phyloP scores from a whole-genome alignment of 2,888 invertebrate species.

The Sturmia bella region DNA sequence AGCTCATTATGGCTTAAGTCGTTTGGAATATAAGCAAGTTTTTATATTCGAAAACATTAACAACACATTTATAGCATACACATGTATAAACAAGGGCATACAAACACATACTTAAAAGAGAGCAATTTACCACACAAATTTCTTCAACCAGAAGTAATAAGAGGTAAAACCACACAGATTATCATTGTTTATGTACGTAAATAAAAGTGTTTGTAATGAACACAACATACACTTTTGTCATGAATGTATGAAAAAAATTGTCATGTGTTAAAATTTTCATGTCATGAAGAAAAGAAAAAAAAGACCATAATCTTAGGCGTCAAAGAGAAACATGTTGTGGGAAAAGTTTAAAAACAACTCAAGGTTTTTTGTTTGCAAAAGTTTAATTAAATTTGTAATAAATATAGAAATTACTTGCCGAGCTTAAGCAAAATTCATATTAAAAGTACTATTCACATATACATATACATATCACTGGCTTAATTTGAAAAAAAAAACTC shows the following conservation, averaged over 20 bases:
- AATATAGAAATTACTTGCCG: too few relatives aligned
- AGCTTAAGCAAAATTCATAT: not conserved
- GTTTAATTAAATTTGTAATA: too few relatives aligned
- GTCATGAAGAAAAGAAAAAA: conserved; percentile 3
- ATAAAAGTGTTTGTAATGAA: conserved; percentile 58
- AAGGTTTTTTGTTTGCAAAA: too few relatives aligned
- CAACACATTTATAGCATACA: not conserved
- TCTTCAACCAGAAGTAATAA: conserved; percentile 43
- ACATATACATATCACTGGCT: too few relatives aligned
- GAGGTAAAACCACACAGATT: not conserved
- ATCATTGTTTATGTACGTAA: conserved; percentile 34
- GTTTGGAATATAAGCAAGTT: conserved; percentile 73
- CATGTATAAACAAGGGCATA: too few relatives aligned
- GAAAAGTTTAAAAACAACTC: conserved; percentile 2
- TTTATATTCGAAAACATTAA: conserved; percentile 24
- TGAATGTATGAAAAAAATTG: conserved; percentile 29
- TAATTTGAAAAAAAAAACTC: too few relatives aligned
- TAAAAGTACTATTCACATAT: too few relatives aligned
- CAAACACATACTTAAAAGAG: not conserved
- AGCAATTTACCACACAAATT: conserved; percentile 37
- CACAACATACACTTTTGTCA: conserved; percentile 1
- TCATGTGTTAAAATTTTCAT: conserved; percentile 53
- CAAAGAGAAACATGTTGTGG: not conserved
- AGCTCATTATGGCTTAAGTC: conserved; percentile 78
- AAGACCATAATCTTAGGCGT: conserved; percentile 24